These are phyloP conservation scores for Drosophila arawakana DNA, from an alignment of 1,140 invertebrate species.

Conservation along the genomic window DNA sequence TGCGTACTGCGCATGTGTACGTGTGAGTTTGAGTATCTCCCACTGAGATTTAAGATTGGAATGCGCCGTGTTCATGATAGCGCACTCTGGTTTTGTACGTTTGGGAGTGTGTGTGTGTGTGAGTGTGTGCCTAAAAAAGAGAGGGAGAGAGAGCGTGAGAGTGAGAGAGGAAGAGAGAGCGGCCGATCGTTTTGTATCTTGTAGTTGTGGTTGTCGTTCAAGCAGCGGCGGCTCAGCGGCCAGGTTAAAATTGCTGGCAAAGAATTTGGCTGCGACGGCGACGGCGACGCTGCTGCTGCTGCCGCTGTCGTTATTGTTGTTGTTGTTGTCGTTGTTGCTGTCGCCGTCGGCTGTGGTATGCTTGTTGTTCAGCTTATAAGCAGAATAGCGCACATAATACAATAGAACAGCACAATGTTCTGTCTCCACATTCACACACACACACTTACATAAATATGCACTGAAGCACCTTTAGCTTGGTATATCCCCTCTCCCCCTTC, in stretches of 20 bases:
- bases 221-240: constrained; percentile 44
- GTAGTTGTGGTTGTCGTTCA: constrained; percentile 30
- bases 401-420: constrained; percentile 41
- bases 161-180: constrained; percentile 38
- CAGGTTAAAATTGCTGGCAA: constrained; percentile 62
- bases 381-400: constrained; percentile 42
- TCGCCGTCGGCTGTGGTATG: constrained; percentile 36
- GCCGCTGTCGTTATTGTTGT: constrained; percentile 9
- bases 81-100: constrained; percentile 21
- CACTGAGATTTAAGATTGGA: constrained; percentile 80
- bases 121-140: constrained; percentile 22
- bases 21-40: constrained; percentile 57
- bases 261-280: constrained; percentile 56
- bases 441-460: not conserved
- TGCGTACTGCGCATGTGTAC: constrained; percentile 8
- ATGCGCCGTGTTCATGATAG: constrained; percentile 66
- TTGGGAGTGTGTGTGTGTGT: not conserved
- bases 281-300: not conserved
- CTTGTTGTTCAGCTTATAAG: constrained; percentile 40
- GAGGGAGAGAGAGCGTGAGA: constrained; percentile 16
- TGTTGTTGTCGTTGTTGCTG: constrained; percentile 18
- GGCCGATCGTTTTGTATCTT: constrained; percentile 52
- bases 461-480: constrained; percentile 24
- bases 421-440: constrained; percentile 17
- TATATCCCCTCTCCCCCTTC: not conserved